phyloP scores from a whole-genome alignment of 2,797 vertebrate genomes.

The Natrix natrix region DNA sequence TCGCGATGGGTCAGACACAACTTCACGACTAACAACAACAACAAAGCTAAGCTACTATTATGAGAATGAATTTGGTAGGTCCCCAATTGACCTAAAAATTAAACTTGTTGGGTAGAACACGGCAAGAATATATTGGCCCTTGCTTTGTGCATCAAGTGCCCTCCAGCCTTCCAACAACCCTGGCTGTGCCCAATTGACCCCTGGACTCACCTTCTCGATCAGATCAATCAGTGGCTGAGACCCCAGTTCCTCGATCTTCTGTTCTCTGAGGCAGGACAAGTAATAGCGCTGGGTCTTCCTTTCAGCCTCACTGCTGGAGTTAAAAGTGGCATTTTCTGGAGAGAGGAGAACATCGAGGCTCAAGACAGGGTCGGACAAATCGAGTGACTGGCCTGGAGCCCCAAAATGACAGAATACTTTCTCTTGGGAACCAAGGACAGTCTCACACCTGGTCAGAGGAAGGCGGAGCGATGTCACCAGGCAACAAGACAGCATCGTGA shows the following conservation, averaged over 20 bases:
- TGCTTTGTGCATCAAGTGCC: background rate
- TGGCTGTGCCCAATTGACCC: too few relatives aligned
- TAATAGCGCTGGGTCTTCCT: constrained; percentile 93
- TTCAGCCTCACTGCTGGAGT: constrained; percentile 94
- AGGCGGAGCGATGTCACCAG: too few relatives aligned
- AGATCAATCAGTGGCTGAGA: constrained; percentile 89
- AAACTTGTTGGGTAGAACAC: background rate
- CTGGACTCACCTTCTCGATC: constrained; percentile 82
- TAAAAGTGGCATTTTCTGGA: constrained; percentile 90
- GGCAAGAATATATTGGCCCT: background rate
- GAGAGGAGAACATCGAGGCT: background rate
- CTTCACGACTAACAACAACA: too few relatives aligned
- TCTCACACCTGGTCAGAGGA: too few relatives aligned
- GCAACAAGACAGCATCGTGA: too few relatives aligned
- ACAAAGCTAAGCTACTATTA: background rate
- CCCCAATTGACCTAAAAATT: background rate
- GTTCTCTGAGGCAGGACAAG: constrained; percentile 90
- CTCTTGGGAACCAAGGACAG: too few relatives aligned
- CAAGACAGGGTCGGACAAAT: background rate
- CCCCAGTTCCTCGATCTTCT: constrained; percentile 88
- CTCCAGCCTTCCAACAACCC: background rate
- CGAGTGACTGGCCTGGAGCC: too few relatives aligned
- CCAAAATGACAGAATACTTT: too few relatives aligned
- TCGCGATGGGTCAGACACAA: too few relatives aligned
- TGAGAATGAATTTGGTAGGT: background rate